phyloP scores from a whole-genome alignment of 1,140 invertebrate genomes.

The Globodera rostochiensis region DNA sequence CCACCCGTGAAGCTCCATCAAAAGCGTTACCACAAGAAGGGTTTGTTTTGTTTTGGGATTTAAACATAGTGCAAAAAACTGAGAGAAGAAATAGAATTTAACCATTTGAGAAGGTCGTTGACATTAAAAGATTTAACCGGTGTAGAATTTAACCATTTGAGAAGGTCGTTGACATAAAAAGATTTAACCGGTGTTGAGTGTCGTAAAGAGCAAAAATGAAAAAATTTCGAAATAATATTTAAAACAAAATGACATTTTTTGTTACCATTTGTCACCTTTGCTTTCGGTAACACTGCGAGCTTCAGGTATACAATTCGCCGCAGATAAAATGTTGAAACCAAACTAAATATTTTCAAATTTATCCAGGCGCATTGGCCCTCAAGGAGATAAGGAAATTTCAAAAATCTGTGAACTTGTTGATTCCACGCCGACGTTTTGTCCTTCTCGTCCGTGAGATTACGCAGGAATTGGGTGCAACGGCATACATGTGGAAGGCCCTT shows the following conservation, averaged over 20 bases:
- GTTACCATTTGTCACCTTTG: too few species aligned
- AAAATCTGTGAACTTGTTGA: constrained; percentile 77
- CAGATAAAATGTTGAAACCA: not conserved
- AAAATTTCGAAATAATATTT: too few species aligned
- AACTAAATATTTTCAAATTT: not conserved
- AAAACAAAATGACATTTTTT: too few species aligned
- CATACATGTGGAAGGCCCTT: constrained; percentile 77
- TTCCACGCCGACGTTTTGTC: constrained; percentile 68
- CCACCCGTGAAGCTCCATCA: constrained; percentile 19
- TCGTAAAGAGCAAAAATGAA: too few species aligned
- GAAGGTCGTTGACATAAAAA: not conserved
- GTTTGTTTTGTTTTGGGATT: not conserved
- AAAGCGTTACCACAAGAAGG: constrained; percentile 25
- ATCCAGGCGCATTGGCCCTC: constrained; percentile 56
- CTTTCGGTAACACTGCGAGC: too few species aligned
- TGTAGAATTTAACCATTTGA: too few species aligned
- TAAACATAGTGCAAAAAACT: too few species aligned
- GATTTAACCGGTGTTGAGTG: too few species aligned
- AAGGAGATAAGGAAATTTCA: constrained; percentile 71
- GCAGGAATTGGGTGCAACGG: constrained; percentile 73
- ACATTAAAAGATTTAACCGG: too few species aligned
- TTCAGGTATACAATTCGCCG: too few species aligned
- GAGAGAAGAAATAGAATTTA: not conserved
- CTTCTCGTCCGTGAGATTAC: constrained; percentile 76
- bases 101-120: not conserved